These are phyloP conservation scores for Aphis craccivora DNA, from an alignment of 1,140 invertebrate species.

Conservation along the genomic window DNA sequence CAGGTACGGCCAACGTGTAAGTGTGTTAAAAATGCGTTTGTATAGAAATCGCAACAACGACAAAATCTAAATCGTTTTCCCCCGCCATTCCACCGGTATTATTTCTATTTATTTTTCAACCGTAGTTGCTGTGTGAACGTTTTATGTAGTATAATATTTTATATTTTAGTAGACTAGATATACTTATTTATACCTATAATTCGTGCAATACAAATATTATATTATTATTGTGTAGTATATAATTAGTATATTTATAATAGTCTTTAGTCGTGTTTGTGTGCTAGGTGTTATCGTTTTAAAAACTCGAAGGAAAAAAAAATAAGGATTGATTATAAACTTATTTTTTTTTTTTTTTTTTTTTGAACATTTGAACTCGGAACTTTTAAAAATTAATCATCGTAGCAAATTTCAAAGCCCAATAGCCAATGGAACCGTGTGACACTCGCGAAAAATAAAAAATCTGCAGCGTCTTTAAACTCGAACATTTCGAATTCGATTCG, in stretches of 20 bases:
- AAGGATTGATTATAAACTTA: neutral
- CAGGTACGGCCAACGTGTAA: slow-evolving; percentile 82
- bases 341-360: neutral
- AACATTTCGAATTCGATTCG: neutral
- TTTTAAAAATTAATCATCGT: no score
- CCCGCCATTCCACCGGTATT: neutral
- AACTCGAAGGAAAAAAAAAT: neutral
- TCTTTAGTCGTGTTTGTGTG: neutral
- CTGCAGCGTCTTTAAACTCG: no score
- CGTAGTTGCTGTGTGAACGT: slow-evolving; percentile 1
- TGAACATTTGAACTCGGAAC: neutral
- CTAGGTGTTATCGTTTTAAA: neutral
- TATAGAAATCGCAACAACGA: neutral
- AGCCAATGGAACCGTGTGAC: no score
- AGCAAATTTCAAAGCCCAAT: no score
- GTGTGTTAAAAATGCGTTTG: slow-evolving; percentile 64
- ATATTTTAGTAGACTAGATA: neutral
- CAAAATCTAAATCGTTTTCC: neutral
- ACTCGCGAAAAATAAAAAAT: no score
- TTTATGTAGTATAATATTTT: neutral
- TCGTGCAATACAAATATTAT: neutral
- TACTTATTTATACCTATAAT: neutral
- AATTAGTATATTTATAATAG: neutral
- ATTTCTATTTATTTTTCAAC: neutral
- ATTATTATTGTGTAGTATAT: neutral